Conservation (phyloP, 1,140 invertebrate species). For the Colletes latitarsis region DNA sequence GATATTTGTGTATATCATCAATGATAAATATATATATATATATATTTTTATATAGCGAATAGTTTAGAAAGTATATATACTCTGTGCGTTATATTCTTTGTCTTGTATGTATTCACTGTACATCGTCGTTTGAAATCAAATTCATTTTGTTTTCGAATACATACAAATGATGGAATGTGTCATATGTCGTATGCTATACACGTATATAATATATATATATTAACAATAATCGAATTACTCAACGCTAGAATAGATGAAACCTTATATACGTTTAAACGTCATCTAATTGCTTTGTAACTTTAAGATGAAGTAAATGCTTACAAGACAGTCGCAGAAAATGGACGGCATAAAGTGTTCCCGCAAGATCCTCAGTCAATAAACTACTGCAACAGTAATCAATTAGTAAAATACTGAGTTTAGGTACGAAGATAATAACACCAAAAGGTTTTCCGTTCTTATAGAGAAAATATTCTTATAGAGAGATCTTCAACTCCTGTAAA, state of each 20-base stretch:
- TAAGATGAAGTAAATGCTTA: constrained; percentile 65
- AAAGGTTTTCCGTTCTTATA: constrained; percentile 62
- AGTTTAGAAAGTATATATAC: constrained; percentile 19
- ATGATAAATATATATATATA: constrained; percentile 14
- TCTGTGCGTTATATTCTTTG: constrained; percentile 11
- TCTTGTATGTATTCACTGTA: background rate
- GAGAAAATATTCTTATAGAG: constrained; percentile 26
- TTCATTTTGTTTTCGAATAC: background rate
- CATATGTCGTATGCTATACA: constrained; percentile 10
- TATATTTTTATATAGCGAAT: constrained; percentile 2
- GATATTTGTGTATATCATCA: background rate
- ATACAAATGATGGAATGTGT: constrained; percentile 47
- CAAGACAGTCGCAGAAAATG: constrained; percentile 71
- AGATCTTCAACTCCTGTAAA: constrained; percentile 21
- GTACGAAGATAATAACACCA: constrained; percentile 54
- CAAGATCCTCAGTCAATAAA: constrained; percentile 75
- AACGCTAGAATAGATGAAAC: constrained; percentile 29
- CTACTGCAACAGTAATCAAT: constrained; percentile 45
- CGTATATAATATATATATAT: background rate
- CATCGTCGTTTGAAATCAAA: constrained; percentile 7
- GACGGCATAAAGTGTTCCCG: constrained; percentile 78
- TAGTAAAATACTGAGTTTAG: constrained; percentile 65
- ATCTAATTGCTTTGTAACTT: constrained; percentile 15
- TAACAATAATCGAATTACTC: constrained; percentile 20
- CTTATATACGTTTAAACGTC: constrained; percentile 34